phyloP scores from a whole-genome alignment of 2,888 invertebrate genomes.

The Saturnia japonica region DNA sequence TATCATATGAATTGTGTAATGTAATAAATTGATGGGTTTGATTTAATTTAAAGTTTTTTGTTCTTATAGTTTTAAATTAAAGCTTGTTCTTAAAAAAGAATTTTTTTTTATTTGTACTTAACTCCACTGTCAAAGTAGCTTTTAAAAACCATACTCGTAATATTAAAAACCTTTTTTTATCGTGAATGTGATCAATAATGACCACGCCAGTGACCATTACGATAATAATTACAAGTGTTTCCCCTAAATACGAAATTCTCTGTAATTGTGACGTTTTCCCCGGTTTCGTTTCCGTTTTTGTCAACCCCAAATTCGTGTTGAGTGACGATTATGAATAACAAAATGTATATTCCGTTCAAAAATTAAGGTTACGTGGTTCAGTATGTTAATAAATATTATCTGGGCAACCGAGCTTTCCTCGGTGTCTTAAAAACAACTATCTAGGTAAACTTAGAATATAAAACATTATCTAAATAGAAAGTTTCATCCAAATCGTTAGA shows the following conservation, averaged over 20 bases:
- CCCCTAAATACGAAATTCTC: constrained; percentile 10
- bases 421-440: no score
- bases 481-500: no score
- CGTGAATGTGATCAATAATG: neutral
- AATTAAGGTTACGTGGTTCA: neutral
- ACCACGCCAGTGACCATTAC: neutral
- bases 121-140: neutral
- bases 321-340: constrained; percentile 6
- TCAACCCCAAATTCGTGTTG: constrained; percentile 19
- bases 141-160: neutral
- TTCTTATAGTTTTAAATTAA: no score
- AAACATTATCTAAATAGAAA: no score
- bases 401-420: no score
- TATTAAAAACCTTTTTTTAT: neutral
- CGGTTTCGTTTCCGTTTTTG: constrained; percentile 18
- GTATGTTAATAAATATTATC: neutral
- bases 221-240: constrained; percentile 13
- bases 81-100: no score
- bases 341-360: neutral
- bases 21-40: no score
- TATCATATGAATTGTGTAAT: no score
- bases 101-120: no score
- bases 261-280: neutral
- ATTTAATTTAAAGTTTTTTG: no score
- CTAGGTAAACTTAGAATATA: no score